Evolutionary conservation across 2,113 vertebrate genomes (phyloP), one percentile per base, ranked within the genome.

Genomic region (Regulus satrapa): DNA sequence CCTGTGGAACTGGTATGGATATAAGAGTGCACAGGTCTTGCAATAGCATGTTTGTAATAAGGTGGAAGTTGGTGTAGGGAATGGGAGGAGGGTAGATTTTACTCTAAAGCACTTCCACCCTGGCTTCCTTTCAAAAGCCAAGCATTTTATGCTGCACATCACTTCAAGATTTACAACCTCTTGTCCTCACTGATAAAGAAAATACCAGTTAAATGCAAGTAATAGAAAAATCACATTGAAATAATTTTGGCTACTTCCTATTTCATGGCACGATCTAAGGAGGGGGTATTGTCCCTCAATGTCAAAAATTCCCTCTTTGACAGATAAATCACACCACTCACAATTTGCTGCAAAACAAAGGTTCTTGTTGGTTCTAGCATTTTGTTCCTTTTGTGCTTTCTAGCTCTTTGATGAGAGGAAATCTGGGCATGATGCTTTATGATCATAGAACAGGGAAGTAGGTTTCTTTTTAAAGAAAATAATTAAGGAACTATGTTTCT

Each of bases 171-270:
- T 67, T 77, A 64, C 2, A 15, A 17, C 25, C 29, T 82, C n/a
- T 93, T 72, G 41, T 89, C 82, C 52, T 73, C 38, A 36, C 10
- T 76, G 54, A 41, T 58, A 71, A 82, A 92, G 56, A 92, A 83
- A 89, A 91, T 55, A 56, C 10, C 34, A 78, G 32, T 63, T 79
- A 48, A 29, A 46, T 7, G 5, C 26, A 88, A 79, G 67, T 19
- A 92, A 77, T 19, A 61, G 38, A 48, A 92, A 96, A 95, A 89
- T 36, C 36, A 76, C 55, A 59, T 71, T 18, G 91, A 94, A 89
- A 72, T 52, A 74, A 49, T 77, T 87, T 84, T 29, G 48, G 9
- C 54, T 86, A 20, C 61, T 90, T 92, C 54, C 72, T 71, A 48
- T 46, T 74, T 85, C 80, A 21, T 38, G 32, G 29, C 46, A 85